Evolutionary conservation across 2,888 invertebrate species (phyloP).

Genomic region (Pilophorus perplexus): DNA sequence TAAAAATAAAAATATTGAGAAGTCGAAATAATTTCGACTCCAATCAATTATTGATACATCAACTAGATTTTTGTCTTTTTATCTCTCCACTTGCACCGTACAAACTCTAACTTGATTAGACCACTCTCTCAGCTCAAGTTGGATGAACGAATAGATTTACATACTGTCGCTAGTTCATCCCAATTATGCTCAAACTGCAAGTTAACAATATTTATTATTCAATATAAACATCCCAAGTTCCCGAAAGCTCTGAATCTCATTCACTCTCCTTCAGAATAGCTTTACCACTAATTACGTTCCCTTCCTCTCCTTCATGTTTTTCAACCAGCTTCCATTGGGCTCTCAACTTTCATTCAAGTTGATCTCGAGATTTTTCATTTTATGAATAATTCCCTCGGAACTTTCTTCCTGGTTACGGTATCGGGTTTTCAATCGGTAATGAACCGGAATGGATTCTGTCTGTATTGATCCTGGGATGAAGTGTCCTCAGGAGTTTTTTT

Average conservation of each 20-base stretch:
- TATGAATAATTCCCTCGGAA: not conserved
- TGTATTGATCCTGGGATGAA: not conserved
- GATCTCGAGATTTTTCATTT: slow-evolving; percentile 23
- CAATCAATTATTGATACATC: too few species aligned
- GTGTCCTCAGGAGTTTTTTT: too few species aligned
- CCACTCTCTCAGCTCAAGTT: slow-evolving; percentile 26
- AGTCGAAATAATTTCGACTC: too few species aligned
- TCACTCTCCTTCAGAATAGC: slow-evolving; percentile 22
- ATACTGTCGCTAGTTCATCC: slow-evolving; percentile 31
- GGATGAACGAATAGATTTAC: slow-evolving; percentile 37
- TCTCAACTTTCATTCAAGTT: slow-evolving; percentile 35
- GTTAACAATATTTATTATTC: slow-evolving; percentile 40
- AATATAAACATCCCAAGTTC: slow-evolving; percentile 35
- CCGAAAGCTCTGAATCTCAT: slow-evolving; percentile 16
- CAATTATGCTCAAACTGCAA: slow-evolving; percentile 38
- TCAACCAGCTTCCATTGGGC: not conserved
- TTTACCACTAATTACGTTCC: slow-evolving; percentile 33
- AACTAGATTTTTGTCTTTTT: too few species aligned
- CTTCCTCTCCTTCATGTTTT: not conserved
- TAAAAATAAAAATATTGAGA: too few species aligned
- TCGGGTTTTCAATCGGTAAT: slow-evolving; percentile 11
- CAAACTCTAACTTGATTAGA: slow-evolving; percentile 14
- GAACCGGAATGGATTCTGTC: slow-evolving; percentile 13
- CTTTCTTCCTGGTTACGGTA: slow-evolving; percentile 4
- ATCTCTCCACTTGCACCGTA: slow-evolving; percentile 21